Percentiles rank a stretch among this genome's conserved stretches.
phyloP scores from a whole-genome alignment of 1,140 invertebrate genomes.

The Ips typographus region DNA sequence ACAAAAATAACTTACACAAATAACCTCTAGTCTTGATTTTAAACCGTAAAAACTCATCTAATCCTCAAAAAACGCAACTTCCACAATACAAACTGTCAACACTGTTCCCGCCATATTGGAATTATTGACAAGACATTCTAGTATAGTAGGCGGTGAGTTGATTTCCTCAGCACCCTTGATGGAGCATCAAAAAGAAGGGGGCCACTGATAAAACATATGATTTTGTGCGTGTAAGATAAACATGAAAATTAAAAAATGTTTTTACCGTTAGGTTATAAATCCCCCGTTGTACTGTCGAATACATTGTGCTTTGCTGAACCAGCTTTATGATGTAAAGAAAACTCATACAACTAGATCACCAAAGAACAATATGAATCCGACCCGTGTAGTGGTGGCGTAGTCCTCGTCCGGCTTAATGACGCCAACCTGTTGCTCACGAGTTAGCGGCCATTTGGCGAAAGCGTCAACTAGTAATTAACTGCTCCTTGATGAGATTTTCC shows the following conservation, averaged over 20 bases:
- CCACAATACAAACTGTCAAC: no score
- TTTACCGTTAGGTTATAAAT: conserved; percentile 9
- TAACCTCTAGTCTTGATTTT: no score
- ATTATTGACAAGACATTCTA: no score
- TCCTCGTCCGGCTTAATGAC: background rate
- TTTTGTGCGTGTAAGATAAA: background rate
- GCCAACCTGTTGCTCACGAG: conserved; percentile 33
- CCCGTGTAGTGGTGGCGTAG: conserved; percentile 13
- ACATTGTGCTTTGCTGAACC: conserved; percentile 54
- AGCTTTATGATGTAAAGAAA: conserved; percentile 51
- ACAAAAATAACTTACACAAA: no score
- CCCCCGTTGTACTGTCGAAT: conserved; percentile 48
- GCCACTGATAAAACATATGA: no score
- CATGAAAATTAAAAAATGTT: background rate
- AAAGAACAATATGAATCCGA: conserved; percentile 53
- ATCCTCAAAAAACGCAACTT: no score
- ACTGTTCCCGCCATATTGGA: no score
- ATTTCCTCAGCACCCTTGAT: no score
- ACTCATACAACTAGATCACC: conserved; percentile 54
- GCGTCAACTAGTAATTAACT: background rate
- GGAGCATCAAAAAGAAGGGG: no score
- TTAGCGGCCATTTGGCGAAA: background rate
- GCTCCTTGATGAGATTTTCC: background rate
- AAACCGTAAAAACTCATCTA: no score
- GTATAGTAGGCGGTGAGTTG: no score